These are phyloP conservation scores for Denticeps clupeoides DNA, from an alignment of 2,797 vertebrate species.

Conservation along the genomic window DNA sequence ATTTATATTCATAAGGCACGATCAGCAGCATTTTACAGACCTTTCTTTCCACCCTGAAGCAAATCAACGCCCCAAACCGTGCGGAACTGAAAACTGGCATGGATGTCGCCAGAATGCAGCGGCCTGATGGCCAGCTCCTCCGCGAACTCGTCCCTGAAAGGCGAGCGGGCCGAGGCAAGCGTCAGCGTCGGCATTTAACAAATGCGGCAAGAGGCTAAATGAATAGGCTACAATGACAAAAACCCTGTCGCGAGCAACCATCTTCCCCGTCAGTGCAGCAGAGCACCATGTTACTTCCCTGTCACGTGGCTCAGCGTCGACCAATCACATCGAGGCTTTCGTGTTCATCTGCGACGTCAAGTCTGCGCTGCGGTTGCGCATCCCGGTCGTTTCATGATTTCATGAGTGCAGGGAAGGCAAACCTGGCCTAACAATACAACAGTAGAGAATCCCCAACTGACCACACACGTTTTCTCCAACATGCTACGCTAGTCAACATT, in stretches of 20 bases:
- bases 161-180: too few relatives aligned
- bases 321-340: background rate
- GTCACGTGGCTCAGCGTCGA: background rate
- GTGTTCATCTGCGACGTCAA: background rate
- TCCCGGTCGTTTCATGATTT: too few relatives aligned
- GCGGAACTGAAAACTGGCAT: slow-evolving; percentile 87
- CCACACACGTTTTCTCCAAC: too few relatives aligned
- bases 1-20: too few relatives aligned
- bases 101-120: slow-evolving; percentile 75
- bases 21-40: too few relatives aligned
- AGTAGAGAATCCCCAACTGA: too few relatives aligned
- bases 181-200: too few relatives aligned
- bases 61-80: slow-evolving; percentile 77
- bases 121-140: slow-evolving; percentile 86
- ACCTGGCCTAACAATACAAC: too few relatives aligned
- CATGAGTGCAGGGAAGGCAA: too few relatives aligned
- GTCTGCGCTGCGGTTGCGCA: background rate
- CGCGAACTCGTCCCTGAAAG: slow-evolving; percentile 60
- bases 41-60: slow-evolving; percentile 57
- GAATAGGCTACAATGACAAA: background rate
- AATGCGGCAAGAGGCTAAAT: too few relatives aligned
- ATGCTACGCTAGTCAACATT: too few relatives aligned
- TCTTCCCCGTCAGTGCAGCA: slow-evolving; percentile 3
- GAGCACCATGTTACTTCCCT: background rate
- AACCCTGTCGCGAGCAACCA: slow-evolving; percentile 4